Base-by-base conservation (phyloP, 2,888 invertebrate species). In the Hypselothyrea guttata region DNA sequence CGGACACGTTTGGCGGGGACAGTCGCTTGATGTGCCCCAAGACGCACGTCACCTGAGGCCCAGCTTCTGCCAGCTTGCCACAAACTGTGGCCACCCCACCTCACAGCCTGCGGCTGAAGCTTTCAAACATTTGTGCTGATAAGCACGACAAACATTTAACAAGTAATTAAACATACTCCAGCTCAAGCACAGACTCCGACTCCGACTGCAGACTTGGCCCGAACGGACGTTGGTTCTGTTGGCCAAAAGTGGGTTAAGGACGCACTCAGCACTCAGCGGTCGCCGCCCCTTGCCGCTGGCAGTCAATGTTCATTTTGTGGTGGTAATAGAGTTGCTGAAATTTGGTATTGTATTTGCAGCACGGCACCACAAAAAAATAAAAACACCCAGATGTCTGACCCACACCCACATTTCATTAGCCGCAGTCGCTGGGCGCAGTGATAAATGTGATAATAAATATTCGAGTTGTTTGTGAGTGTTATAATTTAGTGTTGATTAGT, bases 401-500 rank as follows among this genome's bases (percentile, higher is more conserved):
- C 78, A 82, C 83, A 84, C 84, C 84, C 84, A 83, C 84, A 83
- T 84, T 84, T 84, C 79, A 84, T 84, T 77, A 70, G 40, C 40
- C 12, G 42, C 71, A 55, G 42, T 60, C 60, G 47, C 56, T 66
- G 69, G 60, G 65, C 67, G 67, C 58, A 44, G 53, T 77, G 74
- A 82, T 74, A 84, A 84, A 84, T 84, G 73, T 62, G 82, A 71
- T 74, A 75, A 82, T 82, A 77, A 77, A 77, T 77, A 81, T 77
- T 77, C 81, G 30, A 77, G 77, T 77, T 77, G 81, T 77, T 81
- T 76, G 76, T 64, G 70, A 81, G 81, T 79, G 82, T 79, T 81
- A 83, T 84, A 81, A 82, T 84, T 82, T 82, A 84, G 75, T 84
- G 84, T 81, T 84, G 84, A 82, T 82, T 82, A 82, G 75, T 75